A percentile compares a stretch with the other conserved stretches of the same genome.
Evolutionary conservation across 2,797 vertebrate genomes (phyloP).

Genomic region (Hoplostethus mediterraneus): DNA sequence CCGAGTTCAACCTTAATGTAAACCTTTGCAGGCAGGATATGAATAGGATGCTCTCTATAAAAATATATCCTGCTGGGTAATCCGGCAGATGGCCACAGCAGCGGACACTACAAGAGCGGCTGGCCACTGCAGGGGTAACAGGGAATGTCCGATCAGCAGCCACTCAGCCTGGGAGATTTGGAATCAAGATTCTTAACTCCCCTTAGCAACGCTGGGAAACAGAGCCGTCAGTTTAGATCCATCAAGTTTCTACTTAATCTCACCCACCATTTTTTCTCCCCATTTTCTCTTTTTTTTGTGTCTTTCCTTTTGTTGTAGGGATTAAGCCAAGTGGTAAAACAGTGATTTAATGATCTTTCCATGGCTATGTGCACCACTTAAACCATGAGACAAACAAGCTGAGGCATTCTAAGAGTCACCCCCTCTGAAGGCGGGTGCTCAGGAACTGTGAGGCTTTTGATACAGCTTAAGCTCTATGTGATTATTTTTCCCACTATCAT

Average conservation of each 20-base stretch:
- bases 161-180: conserved; percentile 68
- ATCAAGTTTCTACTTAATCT: conserved; percentile 86
- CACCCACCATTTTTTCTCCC: conserved; percentile 70
- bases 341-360: conserved; percentile 90
- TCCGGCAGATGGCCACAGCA: conserved; percentile 85
- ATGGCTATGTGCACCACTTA: conserved; percentile 85
- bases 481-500: conserved; percentile 73
- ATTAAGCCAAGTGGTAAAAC: conserved; percentile 89
- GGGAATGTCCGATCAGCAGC: conserved; percentile 73
- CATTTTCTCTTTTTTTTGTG: conserved; percentile 77
- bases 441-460: conserved; percentile 82
- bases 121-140: conserved; percentile 70
- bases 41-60: conserved; percentile 87
- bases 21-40: conserved; percentile 84
- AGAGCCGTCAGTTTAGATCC: conserved; percentile 86
- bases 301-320: conserved; percentile 82
- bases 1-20: conserved; percentile 88
- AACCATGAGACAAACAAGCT: conserved; percentile 84
- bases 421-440: conserved; percentile 75
- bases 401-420: conserved; percentile 81
- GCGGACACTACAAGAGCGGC: conserved; percentile 71
- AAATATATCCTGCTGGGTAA: conserved; percentile 83
- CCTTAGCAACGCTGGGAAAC: conserved; percentile 85
- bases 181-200: conserved; percentile 76
- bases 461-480: conserved; percentile 72